Base-by-base conservation (phyloP, 35 echinoderm and acorn worm species). In the Nesometra sesokonis region DNA sequence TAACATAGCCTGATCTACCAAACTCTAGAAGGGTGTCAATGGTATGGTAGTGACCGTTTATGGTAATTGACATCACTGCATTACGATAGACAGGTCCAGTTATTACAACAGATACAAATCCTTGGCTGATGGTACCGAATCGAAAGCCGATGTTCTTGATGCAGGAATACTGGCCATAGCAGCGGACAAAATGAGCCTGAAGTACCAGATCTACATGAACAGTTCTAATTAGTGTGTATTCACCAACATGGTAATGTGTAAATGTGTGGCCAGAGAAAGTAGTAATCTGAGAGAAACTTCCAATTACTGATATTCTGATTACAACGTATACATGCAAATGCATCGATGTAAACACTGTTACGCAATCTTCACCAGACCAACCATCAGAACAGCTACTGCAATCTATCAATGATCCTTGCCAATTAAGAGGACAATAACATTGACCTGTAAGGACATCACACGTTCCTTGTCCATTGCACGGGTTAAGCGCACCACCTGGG, bases 121-220 rank as follows among this genome's bases (percentile, higher is more conserved):
- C 94, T 88, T 77, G 17, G 34, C 21, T 34, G 13, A 31, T 23
- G 47, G 90, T 88, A 47, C 94, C 94, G 90, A 92, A 97, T 79
- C 85, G 79, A 19, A 97, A 79, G 8, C 90, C 91, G 40, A 97
- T 29, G 34, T 97, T 80, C 79, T 90, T 90, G 30, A 97, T 92
- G 47, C 94, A 97, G 23, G 90, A 93, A 82, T 90, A 86, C 27
- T 78, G 31, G 0, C 78, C 85, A 87, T 90, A 90, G 35, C 94
- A 97, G 15, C 32, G 36, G 23, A 97, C 88, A 92, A 82, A 97
- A 40, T 97, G 90, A 15, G 90, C 94, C 79, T 97, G 90, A 33
- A 97, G 82, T 30, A 90, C 77, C 11, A 97, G 77, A 77, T 35
- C 82, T 29, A 76, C 80, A 7, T 93, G 31, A 31, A 84, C 31